Evolutionary conservation across 2,797 vertebrate genomes (phyloP).

Genomic region (Scomberomorus guttatus): DNA sequence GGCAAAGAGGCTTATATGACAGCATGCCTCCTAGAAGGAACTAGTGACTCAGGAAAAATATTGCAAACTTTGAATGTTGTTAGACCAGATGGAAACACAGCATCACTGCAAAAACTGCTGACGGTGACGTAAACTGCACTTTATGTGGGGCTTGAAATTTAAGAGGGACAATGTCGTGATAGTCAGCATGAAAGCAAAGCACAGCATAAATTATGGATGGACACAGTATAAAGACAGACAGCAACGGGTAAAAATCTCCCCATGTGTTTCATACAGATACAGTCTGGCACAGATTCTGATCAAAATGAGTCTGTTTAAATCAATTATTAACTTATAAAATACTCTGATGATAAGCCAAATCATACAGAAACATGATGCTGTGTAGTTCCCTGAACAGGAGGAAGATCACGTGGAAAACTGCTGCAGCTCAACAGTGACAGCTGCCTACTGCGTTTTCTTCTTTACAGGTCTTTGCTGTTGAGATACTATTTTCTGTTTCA

Average conservation of each 20-base stretch:
- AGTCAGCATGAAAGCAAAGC: background rate
- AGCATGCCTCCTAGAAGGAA: too few species aligned
- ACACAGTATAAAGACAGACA: background rate
- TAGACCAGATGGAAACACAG: slow-evolving; percentile 36
- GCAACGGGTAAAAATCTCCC: too few species aligned
- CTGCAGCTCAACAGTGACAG: too few species aligned
- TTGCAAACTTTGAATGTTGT: slow-evolving; percentile 62
- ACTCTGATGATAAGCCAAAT: too few species aligned
- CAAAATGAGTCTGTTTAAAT: too few species aligned
- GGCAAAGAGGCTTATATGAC: slow-evolving; percentile 1
- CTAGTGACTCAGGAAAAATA: slow-evolving; percentile 28
- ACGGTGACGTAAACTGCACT: background rate
- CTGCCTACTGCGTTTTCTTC: too few species aligned
- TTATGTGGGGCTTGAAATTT: background rate
- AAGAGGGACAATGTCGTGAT: background rate
- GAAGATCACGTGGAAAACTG: too few species aligned
- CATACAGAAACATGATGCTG: background rate
- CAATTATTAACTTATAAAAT: too few species aligned
- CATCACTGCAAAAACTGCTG: slow-evolving; percentile 10
- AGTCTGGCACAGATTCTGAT: background rate
- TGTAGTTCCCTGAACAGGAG: too few species aligned
- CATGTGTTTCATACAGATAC: background rate
- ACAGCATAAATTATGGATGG: background rate
- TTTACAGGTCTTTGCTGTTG: too few species aligned
- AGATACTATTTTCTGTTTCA: too few species aligned